Percentiles rank a stretch among this genome's conserved stretches.
phyloP scores from a whole-genome alignment of 2,113 vertebrate genomes.

The Oreochromis aureus region DNA sequence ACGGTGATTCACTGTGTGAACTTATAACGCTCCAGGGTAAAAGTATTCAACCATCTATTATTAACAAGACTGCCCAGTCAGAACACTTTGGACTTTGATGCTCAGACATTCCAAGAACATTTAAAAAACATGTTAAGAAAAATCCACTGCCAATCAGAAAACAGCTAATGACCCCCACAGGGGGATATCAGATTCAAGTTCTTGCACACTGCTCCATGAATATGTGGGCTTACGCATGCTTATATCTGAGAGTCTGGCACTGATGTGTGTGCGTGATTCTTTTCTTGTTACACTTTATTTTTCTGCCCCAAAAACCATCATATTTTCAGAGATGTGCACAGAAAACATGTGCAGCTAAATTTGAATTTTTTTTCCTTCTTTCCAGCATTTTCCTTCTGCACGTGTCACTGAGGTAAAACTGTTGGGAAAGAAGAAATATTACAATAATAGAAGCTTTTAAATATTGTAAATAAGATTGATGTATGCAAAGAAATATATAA shows the following conservation, averaged over 20 bases:
- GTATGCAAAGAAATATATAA: not conserved
- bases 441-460: not conserved
- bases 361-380: not conserved
- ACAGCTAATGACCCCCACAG: slow-evolving; percentile 27
- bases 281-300: not conserved
- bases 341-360: not conserved
- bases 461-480: not conserved
- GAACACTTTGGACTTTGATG: not conserved
- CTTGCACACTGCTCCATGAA: not conserved
- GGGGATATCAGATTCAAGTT: not conserved
- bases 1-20: slow-evolving; percentile 12
- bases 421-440: not conserved
- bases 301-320: not conserved
- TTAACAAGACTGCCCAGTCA: slow-evolving; percentile 22
- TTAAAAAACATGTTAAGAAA: not conserved
- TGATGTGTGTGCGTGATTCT: not conserved
- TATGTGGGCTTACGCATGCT: not conserved
- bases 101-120: not conserved
- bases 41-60: slow-evolving; percentile 43
- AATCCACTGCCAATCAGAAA: not conserved
- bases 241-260: not conserved
- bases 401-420: not conserved
- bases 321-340: not conserved
- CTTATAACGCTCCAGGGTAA: slow-evolving; percentile 15
- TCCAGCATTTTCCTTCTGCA: not conserved